Percentiles rank a stretch among this genome's conserved stretches.
These are phyloP conservation scores for Hydrolagus colliei DNA, from an alignment of 2,797 vertebrate species.

Conservation along the genomic window DNA sequence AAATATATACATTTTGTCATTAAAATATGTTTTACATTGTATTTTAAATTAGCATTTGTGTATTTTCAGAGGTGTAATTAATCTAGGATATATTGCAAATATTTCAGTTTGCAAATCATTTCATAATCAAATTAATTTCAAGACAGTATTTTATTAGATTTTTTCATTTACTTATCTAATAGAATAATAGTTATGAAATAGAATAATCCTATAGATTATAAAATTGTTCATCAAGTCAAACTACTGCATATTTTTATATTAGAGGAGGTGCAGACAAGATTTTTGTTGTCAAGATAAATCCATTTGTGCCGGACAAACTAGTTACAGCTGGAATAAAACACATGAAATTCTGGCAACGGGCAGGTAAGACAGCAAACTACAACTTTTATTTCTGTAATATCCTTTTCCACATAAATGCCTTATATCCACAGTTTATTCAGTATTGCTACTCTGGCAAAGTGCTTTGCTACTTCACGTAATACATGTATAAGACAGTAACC, in stretches of 20 bases:
- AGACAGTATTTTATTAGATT: too few relatives aligned
- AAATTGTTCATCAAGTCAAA: not conserved
- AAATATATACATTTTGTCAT: too few relatives aligned
- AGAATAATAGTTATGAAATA: not conserved
- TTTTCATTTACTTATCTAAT: too few relatives aligned
- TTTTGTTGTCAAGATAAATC: slow-evolving; percentile 94
- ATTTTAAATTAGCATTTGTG: not conserved
- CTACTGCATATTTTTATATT: slow-evolving; percentile 49
- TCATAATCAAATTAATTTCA: too few relatives aligned
- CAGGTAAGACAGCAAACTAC: slow-evolving; percentile 61
- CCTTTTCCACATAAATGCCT: not conserved
- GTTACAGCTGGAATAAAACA: slow-evolving; percentile 96
- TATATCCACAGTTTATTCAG: slow-evolving; percentile 28
- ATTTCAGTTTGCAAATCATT: too few relatives aligned
- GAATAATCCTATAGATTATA: not conserved
- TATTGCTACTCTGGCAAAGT: slow-evolving; percentile 13
- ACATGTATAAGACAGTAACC: not conserved
- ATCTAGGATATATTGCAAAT: too few relatives aligned
- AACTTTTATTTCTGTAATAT: not conserved
- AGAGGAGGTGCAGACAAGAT: slow-evolving; percentile 98
- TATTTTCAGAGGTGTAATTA: not conserved
- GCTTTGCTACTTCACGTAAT: slow-evolving; percentile 29
- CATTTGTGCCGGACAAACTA: slow-evolving; percentile 89
- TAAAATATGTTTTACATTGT: too few relatives aligned
- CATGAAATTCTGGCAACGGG: slow-evolving; percentile 95